Evolutionary conservation across 2,113 vertebrate species (phyloP), one percentile per base, ranked within the genome.

Genomic region (Rhinoptilus africanus): DNA sequence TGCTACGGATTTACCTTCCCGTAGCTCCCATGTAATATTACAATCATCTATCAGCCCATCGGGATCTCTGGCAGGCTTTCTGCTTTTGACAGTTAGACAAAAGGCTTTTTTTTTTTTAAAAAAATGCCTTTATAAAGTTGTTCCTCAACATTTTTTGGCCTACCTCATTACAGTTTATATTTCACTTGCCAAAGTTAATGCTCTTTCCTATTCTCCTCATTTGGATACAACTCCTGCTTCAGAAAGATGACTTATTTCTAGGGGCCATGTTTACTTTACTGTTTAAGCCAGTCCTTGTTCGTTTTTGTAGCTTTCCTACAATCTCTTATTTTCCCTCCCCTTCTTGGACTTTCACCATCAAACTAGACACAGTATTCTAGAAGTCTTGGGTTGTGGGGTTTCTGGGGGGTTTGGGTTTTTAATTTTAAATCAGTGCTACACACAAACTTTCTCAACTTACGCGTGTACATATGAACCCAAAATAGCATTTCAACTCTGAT

Each of bases 211-310:
- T 85, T 91, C 57, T 91, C 27, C 17, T 72, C 96, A 85, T 78
- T 85, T 94, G 96, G 91, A 94, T 87, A 72, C 45, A 80, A 85
- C 27, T 91, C 82, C 43, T 63, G 60, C 64, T 89, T 89, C 86
- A 95, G 73, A 96, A 95, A 89, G 69, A 94, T 85, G 47, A 95
- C 77, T 94, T 96, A 87, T 85, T 93, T 91, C 93, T 93, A 84
- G 50, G 14, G 92, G 63, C 64, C 51, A 87, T 93, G 93, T 87
- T 96, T 96, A 93, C 53, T 88, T 93, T 93, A 91, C 26, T 88
- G 28, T 78, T 88, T 73, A 68, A 93, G 82, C 30, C 53, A 90
- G 48, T 73, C 9, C 4, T 85, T n/a, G 18, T 32, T 95, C 34
- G 72, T 88, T 95, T 95, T 85, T 88, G 74, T 88, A 74, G 48